Evolutionary conservation across 2,113 vertebrate genomes (phyloP), one percentile per base, ranked within the genome.

Genomic region (Tetrao urogallus): DNA sequence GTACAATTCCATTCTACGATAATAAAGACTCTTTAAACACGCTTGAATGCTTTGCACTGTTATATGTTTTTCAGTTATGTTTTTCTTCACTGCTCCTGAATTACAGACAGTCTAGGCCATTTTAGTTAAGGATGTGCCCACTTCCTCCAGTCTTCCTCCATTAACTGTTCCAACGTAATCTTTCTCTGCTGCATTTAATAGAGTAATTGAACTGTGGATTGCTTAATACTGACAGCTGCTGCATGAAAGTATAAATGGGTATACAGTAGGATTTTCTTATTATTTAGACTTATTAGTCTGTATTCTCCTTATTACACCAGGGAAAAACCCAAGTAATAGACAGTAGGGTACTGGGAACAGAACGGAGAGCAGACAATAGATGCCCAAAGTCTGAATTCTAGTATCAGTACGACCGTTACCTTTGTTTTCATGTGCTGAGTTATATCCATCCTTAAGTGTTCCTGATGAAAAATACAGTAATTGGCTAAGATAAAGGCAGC

Each of bases 11-110:
- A 17, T 43, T 43, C 42, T 7, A 43, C 16, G 6, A 58, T 66
- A 95, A 79, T 89, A 89, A 93, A 92, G 38, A 54, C 64, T 78
- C 21, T 48, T 79, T 56, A 80, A 89, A 66, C 28, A 57, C 3
- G 21, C 70, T 71, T 32, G 60, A 50, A 17, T 63, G 28, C 40
- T 71, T 61, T 61, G 61, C 69, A 28, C 82, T 65, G 20, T 71
- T 28, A 20, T 71, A 20, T 63, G 60, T 13, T 27, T 32, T 56
- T 36, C 17, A n/a, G 36, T 63, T 9, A 25, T 25, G 3, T 8
- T 42, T 64, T 69, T 38, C 14, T 70, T 87, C 8, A 38, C 52
- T 73, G 42, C 27, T 60, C 13, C 63, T 61, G 63, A 79, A 56
- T 52, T 27, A 52, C 25, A 70, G 27, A 15, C 28, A 25, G 38